phyloP scores from a whole-genome alignment of 37 sponge, comb jelly and placozoan species.

The Eunapius fragilis region DNA sequence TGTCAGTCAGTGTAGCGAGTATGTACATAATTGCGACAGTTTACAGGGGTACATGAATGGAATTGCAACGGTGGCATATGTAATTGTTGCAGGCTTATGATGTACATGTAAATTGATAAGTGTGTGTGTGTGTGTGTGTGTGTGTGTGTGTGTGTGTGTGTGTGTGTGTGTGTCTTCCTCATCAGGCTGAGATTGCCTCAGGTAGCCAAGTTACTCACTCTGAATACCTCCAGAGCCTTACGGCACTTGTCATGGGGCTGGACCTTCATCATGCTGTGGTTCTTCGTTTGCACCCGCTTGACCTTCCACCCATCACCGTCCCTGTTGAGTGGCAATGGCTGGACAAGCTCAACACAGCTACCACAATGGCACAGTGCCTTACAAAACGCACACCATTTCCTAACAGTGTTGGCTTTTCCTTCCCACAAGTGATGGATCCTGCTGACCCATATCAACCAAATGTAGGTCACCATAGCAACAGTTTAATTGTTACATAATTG shows the following conservation, averaged over 20 bases:
- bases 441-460: conserved; percentile 39
- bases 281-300: conserved; percentile 47
- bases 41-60: no score
- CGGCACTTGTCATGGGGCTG: conserved; percentile 58
- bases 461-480: conserved; percentile 18
- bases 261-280: conserved; percentile 60
- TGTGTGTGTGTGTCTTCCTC: not conserved
- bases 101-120: not conserved
- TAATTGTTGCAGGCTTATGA: no score
- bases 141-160: not conserved
- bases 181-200: conserved; percentile 34
- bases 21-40: no score
- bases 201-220: conserved; percentile 68
- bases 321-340: conserved; percentile 66
- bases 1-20: no score
- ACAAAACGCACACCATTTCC: conserved; percentile 30
- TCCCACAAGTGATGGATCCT: not conserved
- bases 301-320: conserved; percentile 37
- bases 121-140: not conserved
- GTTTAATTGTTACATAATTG: no score
- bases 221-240: conserved; percentile 72
- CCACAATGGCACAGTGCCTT: conserved; percentile 46
- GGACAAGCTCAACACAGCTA: conserved; percentile 23
- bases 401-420: not conserved
- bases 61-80: no score